phyloP scores from a whole-genome alignment of 2,113 vertebrate species.

The Hystrix cristata region DNA sequence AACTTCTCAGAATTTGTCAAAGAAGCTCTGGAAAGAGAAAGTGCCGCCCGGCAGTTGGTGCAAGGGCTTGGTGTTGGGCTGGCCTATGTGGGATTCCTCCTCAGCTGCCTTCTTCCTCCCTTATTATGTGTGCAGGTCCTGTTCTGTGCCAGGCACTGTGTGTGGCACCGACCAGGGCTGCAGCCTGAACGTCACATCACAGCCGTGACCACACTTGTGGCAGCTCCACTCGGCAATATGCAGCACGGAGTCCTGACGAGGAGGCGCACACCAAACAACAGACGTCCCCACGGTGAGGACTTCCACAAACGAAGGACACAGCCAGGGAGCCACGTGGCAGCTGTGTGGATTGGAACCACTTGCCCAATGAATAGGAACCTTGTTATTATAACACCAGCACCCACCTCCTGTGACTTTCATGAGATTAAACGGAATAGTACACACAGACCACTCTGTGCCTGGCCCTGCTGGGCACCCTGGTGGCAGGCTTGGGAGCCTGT shows the following conservation, averaged over 20 bases:
- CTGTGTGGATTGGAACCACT: neutral
- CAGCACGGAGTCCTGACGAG: neutral
- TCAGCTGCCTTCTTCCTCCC: neutral
- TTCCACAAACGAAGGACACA: fast-evolving
- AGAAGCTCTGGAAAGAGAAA: neutral
- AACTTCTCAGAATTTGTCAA: neutral
- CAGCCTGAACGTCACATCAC: fast-evolving
- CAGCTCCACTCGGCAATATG: fast-evolving
- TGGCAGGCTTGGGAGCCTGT: neutral
- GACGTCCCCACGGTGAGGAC: fast-evolving
- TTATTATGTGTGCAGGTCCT: neutral
- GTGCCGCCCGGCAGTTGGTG: fast-evolving
- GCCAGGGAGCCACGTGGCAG: fast-evolving
- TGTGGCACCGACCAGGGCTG: neutral
- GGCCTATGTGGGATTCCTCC: neutral
- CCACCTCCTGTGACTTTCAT: neutral
- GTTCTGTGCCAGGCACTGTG: neutral
- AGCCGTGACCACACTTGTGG: neutral
- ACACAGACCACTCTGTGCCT: fast-evolving
- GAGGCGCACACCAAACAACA: fast-evolving
- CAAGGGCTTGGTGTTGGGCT: fast-evolving
- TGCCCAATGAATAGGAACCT: neutral
- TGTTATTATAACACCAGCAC: neutral
- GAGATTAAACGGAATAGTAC: fast-evolving
- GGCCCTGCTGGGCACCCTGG: neutral